phyloP scores from a whole-genome alignment of 1,140 invertebrate genomes.

The Camponotus vicinus region DNA sequence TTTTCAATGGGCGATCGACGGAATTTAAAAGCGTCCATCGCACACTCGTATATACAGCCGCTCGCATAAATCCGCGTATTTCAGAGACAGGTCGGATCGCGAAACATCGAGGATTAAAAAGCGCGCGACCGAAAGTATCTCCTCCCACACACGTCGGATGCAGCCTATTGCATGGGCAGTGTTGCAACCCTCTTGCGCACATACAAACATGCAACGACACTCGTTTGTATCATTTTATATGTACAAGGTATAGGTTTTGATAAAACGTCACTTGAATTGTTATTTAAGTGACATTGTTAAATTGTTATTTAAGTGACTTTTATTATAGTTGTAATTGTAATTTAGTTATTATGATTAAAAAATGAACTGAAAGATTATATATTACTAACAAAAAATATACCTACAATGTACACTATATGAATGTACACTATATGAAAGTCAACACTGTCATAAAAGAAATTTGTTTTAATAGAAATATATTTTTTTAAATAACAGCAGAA shows the following conservation, averaged over 20 bases:
- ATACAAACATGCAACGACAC: not conserved
- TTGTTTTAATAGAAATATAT: slow-evolving; percentile 2
- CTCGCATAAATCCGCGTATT: slow-evolving; percentile 59
- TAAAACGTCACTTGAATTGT: not conserved
- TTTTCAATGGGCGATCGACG: slow-evolving; percentile 63
- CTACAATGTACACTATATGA: not conserved
- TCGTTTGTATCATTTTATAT: not conserved
- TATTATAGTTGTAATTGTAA: too few relatives aligned
- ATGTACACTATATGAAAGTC: too few relatives aligned
- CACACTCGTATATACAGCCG: slow-evolving; percentile 1
- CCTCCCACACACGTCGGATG: not conserved
- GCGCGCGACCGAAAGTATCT: slow-evolving; percentile 30
- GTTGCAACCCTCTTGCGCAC: not conserved
- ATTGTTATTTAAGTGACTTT: too few relatives aligned
- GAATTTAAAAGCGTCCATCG: slow-evolving; percentile 62
- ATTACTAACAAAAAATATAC: not conserved
- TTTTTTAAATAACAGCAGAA: not conserved
- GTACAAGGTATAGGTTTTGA: not conserved
- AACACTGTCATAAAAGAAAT: not conserved
- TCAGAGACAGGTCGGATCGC: slow-evolving; percentile 3
- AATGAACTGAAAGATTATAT: not conserved
- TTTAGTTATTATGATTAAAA: not conserved
- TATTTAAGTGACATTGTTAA: too few relatives aligned
- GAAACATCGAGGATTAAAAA: slow-evolving; percentile 62
- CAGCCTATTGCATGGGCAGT: not conserved